These are phyloP conservation scores for Monopis laevigella DNA, from an alignment of 2,888 invertebrate species.

Conservation along the genomic window DNA sequence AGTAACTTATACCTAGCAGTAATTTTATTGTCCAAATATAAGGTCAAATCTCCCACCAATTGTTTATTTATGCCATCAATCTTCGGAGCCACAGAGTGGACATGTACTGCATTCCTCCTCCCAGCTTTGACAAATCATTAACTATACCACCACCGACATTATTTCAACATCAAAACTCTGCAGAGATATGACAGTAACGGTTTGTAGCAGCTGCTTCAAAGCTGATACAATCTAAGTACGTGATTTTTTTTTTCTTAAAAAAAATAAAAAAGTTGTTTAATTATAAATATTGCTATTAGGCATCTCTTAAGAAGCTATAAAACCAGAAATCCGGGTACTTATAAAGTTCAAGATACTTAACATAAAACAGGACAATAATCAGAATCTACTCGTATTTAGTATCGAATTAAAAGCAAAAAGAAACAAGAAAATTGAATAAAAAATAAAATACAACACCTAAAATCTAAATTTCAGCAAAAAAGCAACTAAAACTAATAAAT, in stretches of 20 bases:
- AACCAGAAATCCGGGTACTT: slow-evolving; percentile 8
- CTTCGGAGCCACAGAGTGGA: not conserved
- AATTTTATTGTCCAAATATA: slow-evolving; percentile 9
- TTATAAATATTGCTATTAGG: too few species aligned
- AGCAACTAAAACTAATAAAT: slow-evolving; percentile 11
- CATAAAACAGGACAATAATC: not conserved
- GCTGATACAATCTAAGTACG: too few species aligned
- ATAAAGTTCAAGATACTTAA: slow-evolving; percentile 6
- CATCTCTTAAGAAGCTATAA: too few species aligned
- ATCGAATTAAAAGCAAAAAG: too few species aligned
- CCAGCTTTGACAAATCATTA: slow-evolving; percentile 1
- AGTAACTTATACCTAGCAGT: too few species aligned
- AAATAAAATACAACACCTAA: too few species aligned
- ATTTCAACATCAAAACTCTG: not conserved
- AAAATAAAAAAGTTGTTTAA: too few species aligned
- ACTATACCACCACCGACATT: not conserved
- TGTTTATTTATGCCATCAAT: slow-evolving; percentile 10
- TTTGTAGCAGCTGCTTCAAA: too few species aligned
- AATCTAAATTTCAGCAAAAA: too few species aligned
- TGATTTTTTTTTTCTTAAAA: too few species aligned
- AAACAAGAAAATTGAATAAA: too few species aligned
- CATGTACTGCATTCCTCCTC: not conserved
- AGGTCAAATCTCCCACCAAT: slow-evolving; percentile 1
- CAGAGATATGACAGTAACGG: slow-evolving; percentile 7
- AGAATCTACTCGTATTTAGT: too few species aligned